These are phyloP conservation scores for Thysanoteuthis rhombus DNA, from an alignment of 2,888 invertebrate genomes.

Conservation along the genomic window DNA sequence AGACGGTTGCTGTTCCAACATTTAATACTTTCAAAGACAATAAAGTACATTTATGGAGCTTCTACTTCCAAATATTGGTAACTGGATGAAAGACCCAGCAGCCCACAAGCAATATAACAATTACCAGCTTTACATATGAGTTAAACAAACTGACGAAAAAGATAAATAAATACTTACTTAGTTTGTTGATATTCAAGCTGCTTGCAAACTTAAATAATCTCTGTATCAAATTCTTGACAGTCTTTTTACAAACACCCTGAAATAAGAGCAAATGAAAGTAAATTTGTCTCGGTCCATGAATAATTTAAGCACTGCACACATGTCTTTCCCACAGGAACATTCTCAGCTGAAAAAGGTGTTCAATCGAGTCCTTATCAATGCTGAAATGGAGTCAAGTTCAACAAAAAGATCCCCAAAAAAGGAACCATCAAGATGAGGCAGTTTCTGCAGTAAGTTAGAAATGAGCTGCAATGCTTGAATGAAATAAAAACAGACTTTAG, in stretches of 20 bases:
- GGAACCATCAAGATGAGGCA: too few species aligned
- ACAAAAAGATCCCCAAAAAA: too few species aligned
- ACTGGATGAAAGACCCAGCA: background rate
- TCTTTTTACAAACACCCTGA: slow-evolving; percentile 52
- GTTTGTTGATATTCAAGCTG: slow-evolving; percentile 46
- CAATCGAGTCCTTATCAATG: background rate
- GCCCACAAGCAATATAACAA: background rate
- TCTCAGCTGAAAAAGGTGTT: background rate
- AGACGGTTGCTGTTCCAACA: background rate
- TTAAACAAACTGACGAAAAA: background rate
- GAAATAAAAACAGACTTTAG: too few species aligned
- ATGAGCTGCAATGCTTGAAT: too few species aligned
- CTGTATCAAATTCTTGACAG: slow-evolving; percentile 43
- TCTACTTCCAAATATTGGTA: background rate
- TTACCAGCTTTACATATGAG: background rate
- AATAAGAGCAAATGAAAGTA: slow-evolving; percentile 32
- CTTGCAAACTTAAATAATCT: slow-evolving; percentile 54
- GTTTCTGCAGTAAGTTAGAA: too few species aligned
- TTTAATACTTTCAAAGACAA: background rate
- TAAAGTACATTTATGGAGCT: background rate
- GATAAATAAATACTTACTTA: slow-evolving; percentile 44
- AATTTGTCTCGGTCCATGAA: background rate
- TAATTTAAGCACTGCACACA: background rate
- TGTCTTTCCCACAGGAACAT: background rate
- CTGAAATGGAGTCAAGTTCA: background rate